Percentiles rank a stretch among this genome's conserved stretches.
These are phyloP conservation scores for Melanostigma gelatinosum DNA, from an alignment of 2,113 vertebrate species.

Conservation along the genomic window DNA sequence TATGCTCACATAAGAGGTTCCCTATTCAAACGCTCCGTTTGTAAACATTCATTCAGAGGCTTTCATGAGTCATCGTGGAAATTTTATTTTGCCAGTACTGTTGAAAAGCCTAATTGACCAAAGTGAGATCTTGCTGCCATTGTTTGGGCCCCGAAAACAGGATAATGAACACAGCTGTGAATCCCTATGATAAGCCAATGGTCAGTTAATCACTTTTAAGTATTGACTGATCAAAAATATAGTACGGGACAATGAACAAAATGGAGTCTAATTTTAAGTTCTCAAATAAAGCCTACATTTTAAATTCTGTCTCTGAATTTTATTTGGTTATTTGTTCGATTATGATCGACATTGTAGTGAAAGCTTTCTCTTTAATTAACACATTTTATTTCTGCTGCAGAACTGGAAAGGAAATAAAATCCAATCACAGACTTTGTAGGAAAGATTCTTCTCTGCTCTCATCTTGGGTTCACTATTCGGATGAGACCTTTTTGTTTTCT, in stretches of 20 bases:
- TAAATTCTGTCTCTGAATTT: background rate
- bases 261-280: background rate
- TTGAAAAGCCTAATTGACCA: background rate
- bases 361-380: background rate
- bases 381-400: background rate
- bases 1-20: background rate
- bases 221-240: background rate
- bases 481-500: background rate
- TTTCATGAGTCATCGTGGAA: conserved; percentile 26
- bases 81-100: background rate
- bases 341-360: background rate
- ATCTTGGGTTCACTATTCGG: background rate
- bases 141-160: background rate
- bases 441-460: background rate
- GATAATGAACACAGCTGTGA: background rate
- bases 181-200: background rate
- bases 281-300: background rate
- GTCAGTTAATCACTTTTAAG: background rate
- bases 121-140: background rate
- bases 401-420: conserved; percentile 6
- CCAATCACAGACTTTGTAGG: background rate
- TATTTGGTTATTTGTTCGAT: background rate
- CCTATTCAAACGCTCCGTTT: conserved; percentile 17
- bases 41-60: conserved; percentile 14
- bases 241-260: background rate